Conservation (phyloP, 1,140 invertebrate genomes). For the Littorina saxatilis region DNA sequence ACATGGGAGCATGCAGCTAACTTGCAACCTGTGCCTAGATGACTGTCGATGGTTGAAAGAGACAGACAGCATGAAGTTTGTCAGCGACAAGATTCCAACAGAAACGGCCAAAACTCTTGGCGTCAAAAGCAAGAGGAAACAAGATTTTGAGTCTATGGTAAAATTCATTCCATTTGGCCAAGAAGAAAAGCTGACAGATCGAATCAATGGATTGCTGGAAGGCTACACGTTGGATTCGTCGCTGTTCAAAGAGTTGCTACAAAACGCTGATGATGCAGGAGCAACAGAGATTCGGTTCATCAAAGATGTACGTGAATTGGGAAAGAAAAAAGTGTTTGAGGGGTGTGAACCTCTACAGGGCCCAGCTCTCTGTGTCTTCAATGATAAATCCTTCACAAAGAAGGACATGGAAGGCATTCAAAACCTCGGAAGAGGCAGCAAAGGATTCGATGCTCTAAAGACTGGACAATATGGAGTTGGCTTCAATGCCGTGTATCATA, state of each 20-base stretch:
- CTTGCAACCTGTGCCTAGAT: constrained; percentile 51
- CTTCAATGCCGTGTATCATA: constrained; percentile 72
- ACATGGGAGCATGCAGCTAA: constrained; percentile 14
- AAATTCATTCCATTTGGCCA: constrained; percentile 62
- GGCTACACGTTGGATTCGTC: constrained; percentile 66
- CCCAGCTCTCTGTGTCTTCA: constrained; percentile 69
- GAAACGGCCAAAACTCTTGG: constrained; percentile 46
- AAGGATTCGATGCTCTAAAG: constrained; percentile 59
- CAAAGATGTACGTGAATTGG: constrained; percentile 59
- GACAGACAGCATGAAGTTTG: constrained; percentile 40
- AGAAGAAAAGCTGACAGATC: constrained; percentile 63
- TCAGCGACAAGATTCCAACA: constrained; percentile 50
- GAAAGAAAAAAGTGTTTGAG: constrained; percentile 51
- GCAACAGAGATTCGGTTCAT: constrained; percentile 71
- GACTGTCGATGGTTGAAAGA: constrained; percentile 41
- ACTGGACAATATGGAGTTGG: constrained; percentile 71
- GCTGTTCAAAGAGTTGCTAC: constrained; percentile 68
- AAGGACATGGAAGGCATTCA: constrained; percentile 68
- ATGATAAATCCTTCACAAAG: constrained; percentile 66
- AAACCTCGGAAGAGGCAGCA: constrained; percentile 67
- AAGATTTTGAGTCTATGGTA: constrained; percentile 31
- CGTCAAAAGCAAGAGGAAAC: constrained; percentile 54
- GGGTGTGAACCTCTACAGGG: constrained; percentile 61
- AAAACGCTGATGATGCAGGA: constrained; percentile 77
- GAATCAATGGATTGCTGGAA: constrained; percentile 63